These are phyloP conservation scores for Drosophila robusta DNA, from an alignment of 2,888 invertebrate genomes.

Conservation along the genomic window DNA sequence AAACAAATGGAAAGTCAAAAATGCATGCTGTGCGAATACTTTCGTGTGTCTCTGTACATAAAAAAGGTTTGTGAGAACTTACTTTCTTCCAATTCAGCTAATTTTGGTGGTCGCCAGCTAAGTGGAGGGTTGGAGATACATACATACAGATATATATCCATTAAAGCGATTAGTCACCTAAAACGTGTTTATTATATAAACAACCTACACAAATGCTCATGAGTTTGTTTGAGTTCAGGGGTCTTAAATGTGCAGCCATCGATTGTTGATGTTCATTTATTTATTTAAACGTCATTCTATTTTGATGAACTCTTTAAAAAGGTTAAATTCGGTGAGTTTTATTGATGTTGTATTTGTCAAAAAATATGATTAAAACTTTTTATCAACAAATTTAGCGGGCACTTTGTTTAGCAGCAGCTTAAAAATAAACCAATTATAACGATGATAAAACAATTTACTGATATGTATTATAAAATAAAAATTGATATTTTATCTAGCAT, in stretches of 20 bases:
- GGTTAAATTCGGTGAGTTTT: neutral
- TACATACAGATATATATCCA: neutral
- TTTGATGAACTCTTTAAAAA: neutral
- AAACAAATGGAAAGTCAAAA: too few relatives aligned
- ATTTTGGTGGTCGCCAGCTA: neutral
- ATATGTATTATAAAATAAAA: slow-evolving; percentile 2
- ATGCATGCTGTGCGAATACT: too few relatives aligned
- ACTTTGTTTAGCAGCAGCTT: neutral
- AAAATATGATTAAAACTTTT: neutral
- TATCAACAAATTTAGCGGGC: neutral
- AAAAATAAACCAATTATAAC: slow-evolving; percentile 1
- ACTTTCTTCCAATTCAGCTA: neutral
- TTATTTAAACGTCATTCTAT: neutral
- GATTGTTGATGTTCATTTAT: neutral
- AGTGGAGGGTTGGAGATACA: neutral
- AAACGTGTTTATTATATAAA: neutral
- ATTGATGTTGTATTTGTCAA: neutral
- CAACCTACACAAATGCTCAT: neutral
- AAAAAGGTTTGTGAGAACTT: slow-evolving; percentile 1
- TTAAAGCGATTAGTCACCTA: slow-evolving; percentile 10
- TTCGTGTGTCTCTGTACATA: too few relatives aligned
- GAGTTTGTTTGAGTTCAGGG: neutral
- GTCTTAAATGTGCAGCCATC: neutral
- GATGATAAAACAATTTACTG: neutral
- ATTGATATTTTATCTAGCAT: slow-evolving; percentile 15